Evolutionary conservation across 2,888 invertebrate genomes (phyloP).

Genomic region (Leucania comma): DNA sequence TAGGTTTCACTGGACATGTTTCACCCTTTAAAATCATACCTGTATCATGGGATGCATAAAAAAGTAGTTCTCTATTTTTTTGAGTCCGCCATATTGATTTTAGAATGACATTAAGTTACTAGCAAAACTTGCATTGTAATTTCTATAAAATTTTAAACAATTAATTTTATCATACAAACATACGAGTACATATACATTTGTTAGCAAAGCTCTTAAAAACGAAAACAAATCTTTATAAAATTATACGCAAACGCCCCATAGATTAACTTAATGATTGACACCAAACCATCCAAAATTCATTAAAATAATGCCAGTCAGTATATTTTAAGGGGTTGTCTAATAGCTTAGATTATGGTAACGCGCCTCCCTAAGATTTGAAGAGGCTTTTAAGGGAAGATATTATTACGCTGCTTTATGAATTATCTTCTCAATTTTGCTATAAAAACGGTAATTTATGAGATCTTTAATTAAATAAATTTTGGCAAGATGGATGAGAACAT

Average conservation of each 20-base stretch:
- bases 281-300: conserved; percentile 51
- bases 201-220: neutral
- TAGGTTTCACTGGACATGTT: no score
- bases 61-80: no score
- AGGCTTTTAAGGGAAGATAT: conserved; percentile 45
- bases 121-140: no score
- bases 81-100: no score
- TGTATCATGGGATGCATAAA: no score
- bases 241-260: no score
- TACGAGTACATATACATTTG: no score
- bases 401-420: conserved; percentile 46
- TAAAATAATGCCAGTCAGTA: conserved; percentile 53
- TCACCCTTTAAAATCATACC: no score
- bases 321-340: conserved; percentile 56
- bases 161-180: no score
- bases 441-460: conserved; percentile 46
- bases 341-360: conserved; percentile 53
- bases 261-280: conserved; percentile 46
- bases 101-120: no score
- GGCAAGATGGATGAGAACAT: conserved; percentile 16
- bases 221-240: conserved; percentile 5
- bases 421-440: conserved; percentile 41
- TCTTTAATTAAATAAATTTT: conserved; percentile 32
- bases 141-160: no score
- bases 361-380: conserved; percentile 52